These are phyloP conservation scores for Ophiodon elongatus DNA, from an alignment of 2,113 vertebrate species.

Conservation along the genomic window DNA sequence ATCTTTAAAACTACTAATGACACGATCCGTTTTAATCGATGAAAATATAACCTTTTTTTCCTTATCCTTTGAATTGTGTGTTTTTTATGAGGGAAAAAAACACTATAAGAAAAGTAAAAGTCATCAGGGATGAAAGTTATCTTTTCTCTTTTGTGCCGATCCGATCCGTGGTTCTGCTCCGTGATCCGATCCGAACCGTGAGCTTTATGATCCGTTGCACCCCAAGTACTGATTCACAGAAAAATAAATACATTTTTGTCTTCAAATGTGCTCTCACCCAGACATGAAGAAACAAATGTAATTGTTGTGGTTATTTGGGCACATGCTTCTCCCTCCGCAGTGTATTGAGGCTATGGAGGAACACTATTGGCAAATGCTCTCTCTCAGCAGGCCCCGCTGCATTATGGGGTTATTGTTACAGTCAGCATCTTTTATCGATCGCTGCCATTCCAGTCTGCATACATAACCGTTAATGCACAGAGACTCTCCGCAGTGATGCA, in stretches of 20 bases:
- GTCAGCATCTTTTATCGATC: constrained; percentile 31
- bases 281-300: neutral
- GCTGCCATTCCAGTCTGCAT: neutral
- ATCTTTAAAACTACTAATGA: too few relatives aligned
- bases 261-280: constrained; percentile 10
- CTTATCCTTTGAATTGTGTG: too few relatives aligned
- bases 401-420: constrained; percentile 39
- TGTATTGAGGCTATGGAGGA: neutral
- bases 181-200: too few relatives aligned
- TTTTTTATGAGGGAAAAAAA: too few relatives aligned
- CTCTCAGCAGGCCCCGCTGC: neutral
- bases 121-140: too few relatives aligned
- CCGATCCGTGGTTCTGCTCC: too few relatives aligned
- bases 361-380: neutral
- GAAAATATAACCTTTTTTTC: too few relatives aligned
- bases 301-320: neutral
- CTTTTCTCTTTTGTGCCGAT: too few relatives aligned
- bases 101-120: too few relatives aligned
- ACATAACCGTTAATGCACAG: neutral
- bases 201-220: too few relatives aligned
- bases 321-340: neutral
- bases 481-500: neutral
- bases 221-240: neutral
- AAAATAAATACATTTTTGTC: constrained; percentile 2
- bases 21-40: too few relatives aligned